phyloP scores from a whole-genome alignment of 2,113 vertebrate species.

The Glareola pratincola region DNA sequence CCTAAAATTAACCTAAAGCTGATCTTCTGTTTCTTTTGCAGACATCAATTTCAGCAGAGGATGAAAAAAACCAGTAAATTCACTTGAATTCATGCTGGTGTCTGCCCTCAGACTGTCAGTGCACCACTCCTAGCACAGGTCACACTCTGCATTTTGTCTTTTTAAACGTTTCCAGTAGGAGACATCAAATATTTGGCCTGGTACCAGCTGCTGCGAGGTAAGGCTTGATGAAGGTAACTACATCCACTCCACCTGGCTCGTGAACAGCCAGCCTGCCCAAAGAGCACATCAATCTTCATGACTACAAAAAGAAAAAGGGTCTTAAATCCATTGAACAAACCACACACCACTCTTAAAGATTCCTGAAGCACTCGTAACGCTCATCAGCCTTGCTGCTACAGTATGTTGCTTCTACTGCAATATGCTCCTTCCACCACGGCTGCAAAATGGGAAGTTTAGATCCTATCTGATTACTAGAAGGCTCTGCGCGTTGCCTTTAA shows the following conservation, averaged over 20 bases:
- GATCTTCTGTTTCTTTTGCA: background rate
- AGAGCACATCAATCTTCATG: background rate
- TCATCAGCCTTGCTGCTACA: background rate
- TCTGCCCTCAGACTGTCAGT: background rate
- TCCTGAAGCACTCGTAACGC: background rate
- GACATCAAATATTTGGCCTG: background rate
- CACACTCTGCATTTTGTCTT: background rate
- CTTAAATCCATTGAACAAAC: background rate
- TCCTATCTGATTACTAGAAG: background rate
- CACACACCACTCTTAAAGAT: background rate
- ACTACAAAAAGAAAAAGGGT: background rate
- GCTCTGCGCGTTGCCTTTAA: background rate
- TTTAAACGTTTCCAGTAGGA: slow-evolving; percentile 1
- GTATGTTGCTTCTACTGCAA: background rate
- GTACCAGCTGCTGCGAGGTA: background rate
- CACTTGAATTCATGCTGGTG: background rate
- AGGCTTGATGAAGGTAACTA: background rate
- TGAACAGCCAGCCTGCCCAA: background rate
- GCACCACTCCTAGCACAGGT: background rate
- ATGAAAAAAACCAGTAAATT: background rate
- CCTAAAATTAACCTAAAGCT: background rate
- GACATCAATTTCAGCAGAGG: background rate
- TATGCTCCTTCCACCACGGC: background rate
- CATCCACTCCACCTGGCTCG: background rate
- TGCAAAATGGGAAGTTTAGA: background rate